Evolutionary conservation across 2,113 vertebrate species (phyloP).

Genomic region (Ammodytes dubius): DNA sequence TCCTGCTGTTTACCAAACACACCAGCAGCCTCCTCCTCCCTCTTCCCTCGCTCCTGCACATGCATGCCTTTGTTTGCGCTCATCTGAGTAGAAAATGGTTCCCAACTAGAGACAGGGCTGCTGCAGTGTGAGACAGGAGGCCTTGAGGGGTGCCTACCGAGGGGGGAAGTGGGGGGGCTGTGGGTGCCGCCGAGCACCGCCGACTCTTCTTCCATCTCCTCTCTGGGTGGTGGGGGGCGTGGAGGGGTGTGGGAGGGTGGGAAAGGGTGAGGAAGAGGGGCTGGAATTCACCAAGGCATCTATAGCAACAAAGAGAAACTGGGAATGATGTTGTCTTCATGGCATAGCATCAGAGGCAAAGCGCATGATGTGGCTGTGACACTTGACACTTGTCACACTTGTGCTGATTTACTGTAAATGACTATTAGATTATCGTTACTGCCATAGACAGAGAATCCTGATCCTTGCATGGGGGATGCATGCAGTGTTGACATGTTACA

Average conservation of each 20-base stretch:
- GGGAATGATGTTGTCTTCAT: not conserved
- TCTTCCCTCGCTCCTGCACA: conserved; percentile 53
- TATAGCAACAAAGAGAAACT: conserved; percentile 29
- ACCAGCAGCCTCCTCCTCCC: conserved; percentile 44
- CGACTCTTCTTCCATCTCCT: conserved; percentile 8
- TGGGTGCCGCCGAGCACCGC: conserved; percentile 40
- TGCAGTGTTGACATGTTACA: not conserved
- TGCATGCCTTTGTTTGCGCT: conserved; percentile 80
- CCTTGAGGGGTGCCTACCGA: conserved; percentile 68
- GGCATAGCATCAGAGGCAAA: conserved; percentile 1
- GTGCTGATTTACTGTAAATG: not conserved
- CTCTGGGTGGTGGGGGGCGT: conserved; percentile 20
- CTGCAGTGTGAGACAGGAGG: conserved; percentile 69
- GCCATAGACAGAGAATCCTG: not conserved
- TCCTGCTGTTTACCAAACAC: conserved; percentile 83
- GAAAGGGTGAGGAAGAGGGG: conserved; percentile 23
- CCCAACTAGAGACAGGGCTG: conserved; percentile 49
- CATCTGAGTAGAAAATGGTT: conserved; percentile 81
- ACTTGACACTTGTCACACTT: not conserved
- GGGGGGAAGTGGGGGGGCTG: conserved; percentile 23
- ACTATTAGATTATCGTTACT: not conserved
- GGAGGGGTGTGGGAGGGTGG: conserved; percentile 24
- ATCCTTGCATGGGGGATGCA: not conserved
- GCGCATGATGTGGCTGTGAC: conserved; percentile 1
- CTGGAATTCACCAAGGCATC: conserved; percentile 35